These are phyloP conservation scores for Seriola quinqueradiata DNA, from an alignment of 2,113 vertebrate species.

Conservation along the genomic window DNA sequence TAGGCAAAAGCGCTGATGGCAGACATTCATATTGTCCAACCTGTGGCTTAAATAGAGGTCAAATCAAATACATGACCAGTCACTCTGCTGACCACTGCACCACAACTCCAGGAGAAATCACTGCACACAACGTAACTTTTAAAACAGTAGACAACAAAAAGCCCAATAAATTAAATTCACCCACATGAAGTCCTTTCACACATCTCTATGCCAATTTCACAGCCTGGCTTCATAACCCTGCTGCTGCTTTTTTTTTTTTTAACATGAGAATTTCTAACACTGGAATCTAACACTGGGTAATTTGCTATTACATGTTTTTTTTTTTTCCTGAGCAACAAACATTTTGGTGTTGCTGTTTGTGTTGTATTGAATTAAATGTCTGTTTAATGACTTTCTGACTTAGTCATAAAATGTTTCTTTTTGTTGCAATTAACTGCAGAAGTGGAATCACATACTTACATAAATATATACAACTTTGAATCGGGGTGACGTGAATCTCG, in stretches of 20 bases:
- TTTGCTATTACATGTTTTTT: constrained; percentile 8
- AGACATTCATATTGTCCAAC: not conserved
- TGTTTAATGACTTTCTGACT: not conserved
- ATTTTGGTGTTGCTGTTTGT: not conserved
- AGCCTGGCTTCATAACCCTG: constrained; percentile 40
- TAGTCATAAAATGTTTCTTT: not conserved
- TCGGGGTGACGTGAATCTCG: constrained; percentile 9
- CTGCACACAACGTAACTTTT: not conserved
- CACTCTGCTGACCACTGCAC: no score
- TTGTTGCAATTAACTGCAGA: not conserved
- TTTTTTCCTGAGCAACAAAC: not conserved
- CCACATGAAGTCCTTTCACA: constrained; percentile 49
- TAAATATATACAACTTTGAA: not conserved
- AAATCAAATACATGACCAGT: not conserved
- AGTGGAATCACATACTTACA: not conserved
- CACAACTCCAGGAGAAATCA: not conserved
- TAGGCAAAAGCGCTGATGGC: not conserved
- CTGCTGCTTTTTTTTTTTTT: constrained; percentile 46
- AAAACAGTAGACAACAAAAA: constrained; percentile 7
- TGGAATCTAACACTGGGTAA: constrained; percentile 26
- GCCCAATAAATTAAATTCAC: constrained; percentile 36
- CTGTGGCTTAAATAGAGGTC: not conserved
- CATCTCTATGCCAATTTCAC: constrained; percentile 48
- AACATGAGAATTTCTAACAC: constrained; percentile 8
- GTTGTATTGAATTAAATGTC: constrained; percentile 2